Evolutionary conservation across 2,113 vertebrate genomes (phyloP).

Genomic region (Callionymus lyra): DNA sequence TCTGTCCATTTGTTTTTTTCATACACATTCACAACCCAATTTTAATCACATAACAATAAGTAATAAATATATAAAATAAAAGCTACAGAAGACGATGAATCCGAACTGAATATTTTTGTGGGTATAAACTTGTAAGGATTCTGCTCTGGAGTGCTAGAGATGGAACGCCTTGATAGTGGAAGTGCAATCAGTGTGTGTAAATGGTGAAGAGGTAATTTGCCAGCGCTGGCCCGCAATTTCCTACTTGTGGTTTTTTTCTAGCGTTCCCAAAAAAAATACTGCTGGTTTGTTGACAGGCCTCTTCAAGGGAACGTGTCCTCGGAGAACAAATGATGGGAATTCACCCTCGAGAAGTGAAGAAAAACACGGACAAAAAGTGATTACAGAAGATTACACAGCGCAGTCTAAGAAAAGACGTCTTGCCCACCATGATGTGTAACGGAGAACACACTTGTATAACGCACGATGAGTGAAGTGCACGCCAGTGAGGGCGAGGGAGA

Average conservation of each 20-base stretch:
- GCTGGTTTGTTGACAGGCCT: conserved; percentile 42
- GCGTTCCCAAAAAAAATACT: conserved; percentile 27
- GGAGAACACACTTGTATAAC: no score
- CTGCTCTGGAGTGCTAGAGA: no score
- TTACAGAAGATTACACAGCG: no score
- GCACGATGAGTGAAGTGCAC: neutral
- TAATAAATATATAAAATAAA: no score
- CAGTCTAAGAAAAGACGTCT: no score
- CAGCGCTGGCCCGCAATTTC: conserved; percentile 30
- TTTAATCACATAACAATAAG: no score
- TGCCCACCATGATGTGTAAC: no score
- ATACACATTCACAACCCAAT: no score
- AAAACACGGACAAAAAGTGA: neutral
- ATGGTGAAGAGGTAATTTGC: conserved; percentile 29
- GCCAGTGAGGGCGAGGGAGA: neutral
- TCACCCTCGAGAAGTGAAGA: conserved; percentile 29
- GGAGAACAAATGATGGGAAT: conserved; percentile 27
- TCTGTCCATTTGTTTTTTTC: no score
- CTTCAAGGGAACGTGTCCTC: conserved; percentile 26
- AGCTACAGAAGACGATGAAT: no score
- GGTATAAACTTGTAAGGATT: no score
- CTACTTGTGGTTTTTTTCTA: conserved; percentile 41
- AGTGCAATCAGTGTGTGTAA: conserved; percentile 22
- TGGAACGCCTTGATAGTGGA: conserved; percentile 1
- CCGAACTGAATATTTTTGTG: no score